phyloP scores from a whole-genome alignment of 2,113 vertebrate genomes.

The Polypterus senegalus region DNA sequence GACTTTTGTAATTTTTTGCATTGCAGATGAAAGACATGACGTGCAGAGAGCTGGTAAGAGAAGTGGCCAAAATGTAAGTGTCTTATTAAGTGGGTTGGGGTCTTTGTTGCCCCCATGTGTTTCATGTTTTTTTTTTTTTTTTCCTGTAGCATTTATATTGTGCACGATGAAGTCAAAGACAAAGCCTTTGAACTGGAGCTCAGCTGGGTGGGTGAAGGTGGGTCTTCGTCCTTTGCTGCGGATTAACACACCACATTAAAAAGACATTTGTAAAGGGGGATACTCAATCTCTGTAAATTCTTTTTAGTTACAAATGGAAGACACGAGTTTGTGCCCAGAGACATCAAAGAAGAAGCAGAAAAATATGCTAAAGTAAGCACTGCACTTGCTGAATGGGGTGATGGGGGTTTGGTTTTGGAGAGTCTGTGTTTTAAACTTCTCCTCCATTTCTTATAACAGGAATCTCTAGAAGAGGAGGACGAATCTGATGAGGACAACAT shows the following conservation, averaged over 20 bases:
- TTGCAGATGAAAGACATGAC: constrained; percentile 93
- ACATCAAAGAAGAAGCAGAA: constrained; percentile 86
- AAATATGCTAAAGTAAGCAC: constrained; percentile 90
- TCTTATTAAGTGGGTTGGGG: neutral
- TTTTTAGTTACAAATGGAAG: constrained; percentile 83
- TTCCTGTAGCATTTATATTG: constrained; percentile 90
- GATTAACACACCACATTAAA: neutral
- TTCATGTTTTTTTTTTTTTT: constrained; percentile 11
- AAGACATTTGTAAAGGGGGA: neutral
- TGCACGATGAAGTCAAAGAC: constrained; percentile 97
- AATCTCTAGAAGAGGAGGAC: constrained; percentile 94
- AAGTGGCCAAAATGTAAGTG: constrained; percentile 97
- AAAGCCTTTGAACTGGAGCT: constrained; percentile 95
- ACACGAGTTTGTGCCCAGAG: constrained; percentile 88
- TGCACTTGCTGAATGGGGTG: neutral
- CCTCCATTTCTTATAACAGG: constrained; percentile 50
- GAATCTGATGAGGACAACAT: constrained; percentile 98
- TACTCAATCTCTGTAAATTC: constrained; percentile 7
- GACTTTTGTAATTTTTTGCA: constrained; percentile 2
- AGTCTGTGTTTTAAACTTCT: neutral
- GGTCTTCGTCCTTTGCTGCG: constrained; percentile 22
- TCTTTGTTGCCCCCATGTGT: neutral
- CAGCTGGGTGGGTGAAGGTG: constrained; percentile 97
- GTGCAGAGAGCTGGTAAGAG: constrained; percentile 90
- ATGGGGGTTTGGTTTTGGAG: too few species aligned